Percentiles rank a stretch among this genome's conserved stretches.
Evolutionary conservation across 2,113 vertebrate species (phyloP).

Genomic region (Puntigrus tetrazona): DNA sequence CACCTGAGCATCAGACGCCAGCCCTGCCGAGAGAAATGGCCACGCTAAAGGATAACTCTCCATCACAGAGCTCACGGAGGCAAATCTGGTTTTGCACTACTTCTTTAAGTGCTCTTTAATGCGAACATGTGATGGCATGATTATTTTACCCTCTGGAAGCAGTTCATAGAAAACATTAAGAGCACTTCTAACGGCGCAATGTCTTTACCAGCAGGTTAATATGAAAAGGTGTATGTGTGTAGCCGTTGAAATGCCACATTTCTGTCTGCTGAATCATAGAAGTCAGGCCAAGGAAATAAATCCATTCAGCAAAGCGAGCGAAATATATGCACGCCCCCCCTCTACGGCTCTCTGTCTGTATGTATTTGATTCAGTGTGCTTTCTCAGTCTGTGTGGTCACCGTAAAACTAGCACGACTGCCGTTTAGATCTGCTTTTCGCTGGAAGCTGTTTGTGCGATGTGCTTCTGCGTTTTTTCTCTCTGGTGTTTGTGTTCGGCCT

Average conservation of each 20-base stretch:
- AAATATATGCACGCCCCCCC: conserved; percentile 7
- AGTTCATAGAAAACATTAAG: conserved; percentile 44
- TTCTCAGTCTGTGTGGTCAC: conserved; percentile 21
- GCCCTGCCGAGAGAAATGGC: neutral
- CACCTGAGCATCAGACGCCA: neutral
- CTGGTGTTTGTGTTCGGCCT: neutral
- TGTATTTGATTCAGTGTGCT: conserved; percentile 32
- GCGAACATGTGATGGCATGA: conserved; percentile 51
- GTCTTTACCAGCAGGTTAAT: conserved; percentile 48
- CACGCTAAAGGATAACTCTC: conserved; percentile 1
- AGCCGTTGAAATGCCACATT: conserved; percentile 51
- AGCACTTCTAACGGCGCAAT: conserved; percentile 30
- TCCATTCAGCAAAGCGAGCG: conserved; percentile 30
- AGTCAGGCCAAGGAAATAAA: conserved; percentile 36
- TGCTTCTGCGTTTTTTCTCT: neutral
- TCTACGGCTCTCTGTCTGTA: neutral
- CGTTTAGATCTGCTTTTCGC: neutral
- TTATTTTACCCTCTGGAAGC: conserved; percentile 44
- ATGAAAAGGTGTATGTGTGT: conserved; percentile 47
- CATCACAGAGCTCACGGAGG: neutral
- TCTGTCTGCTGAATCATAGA: conserved; percentile 47
- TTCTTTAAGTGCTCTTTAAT: conserved; percentile 45
- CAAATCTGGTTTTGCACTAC: conserved; percentile 51
- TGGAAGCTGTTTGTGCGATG: neutral
- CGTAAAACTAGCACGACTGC: neutral